Conservation (phyloP, 2,888 invertebrate species). For the Tetanocera ferruginea region DNA sequence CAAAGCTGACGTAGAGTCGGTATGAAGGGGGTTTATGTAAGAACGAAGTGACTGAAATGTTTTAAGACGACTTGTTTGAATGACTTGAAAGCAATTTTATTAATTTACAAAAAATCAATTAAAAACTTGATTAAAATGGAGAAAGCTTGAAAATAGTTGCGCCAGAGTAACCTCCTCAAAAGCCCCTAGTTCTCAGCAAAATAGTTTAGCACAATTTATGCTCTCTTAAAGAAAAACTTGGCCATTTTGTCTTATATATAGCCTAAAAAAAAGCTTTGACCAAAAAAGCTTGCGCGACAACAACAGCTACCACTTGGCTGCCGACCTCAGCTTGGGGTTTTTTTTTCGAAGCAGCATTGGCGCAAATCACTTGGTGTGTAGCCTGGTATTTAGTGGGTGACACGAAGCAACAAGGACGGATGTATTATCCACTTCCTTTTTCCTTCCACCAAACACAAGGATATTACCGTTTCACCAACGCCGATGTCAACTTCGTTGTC, state of each 20-base stretch:
- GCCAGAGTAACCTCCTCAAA: too few relatives aligned
- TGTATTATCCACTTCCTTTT: slow-evolving; percentile 72
- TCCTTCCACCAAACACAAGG: slow-evolving; percentile 72
- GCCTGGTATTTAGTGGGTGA: slow-evolving; percentile 66
- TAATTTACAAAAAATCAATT: too few relatives aligned
- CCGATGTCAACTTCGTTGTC: slow-evolving; percentile 50
- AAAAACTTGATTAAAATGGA: too few relatives aligned
- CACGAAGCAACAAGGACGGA: slow-evolving; percentile 72
- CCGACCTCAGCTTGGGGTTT: neutral
- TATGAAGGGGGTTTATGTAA: too few relatives aligned
- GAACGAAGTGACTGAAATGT: neutral
- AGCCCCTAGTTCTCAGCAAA: too few relatives aligned
- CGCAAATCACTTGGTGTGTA: slow-evolving; percentile 6
- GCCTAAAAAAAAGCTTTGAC: too few relatives aligned
- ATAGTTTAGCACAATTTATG: too few relatives aligned
- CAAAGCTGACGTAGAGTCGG: too few relatives aligned
- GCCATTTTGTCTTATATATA: too few relatives aligned
- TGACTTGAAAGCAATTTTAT: neutral
- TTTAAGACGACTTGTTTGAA: neutral
- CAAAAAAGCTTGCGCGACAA: too few relatives aligned
- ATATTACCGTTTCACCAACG: slow-evolving; percentile 71
- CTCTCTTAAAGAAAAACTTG: too few relatives aligned
- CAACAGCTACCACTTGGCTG: neutral
- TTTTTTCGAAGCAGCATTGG: neutral
- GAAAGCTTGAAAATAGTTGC: too few relatives aligned